A percentile compares a stretch with the other conserved stretches of the same genome.
Evolutionary conservation across 2,797 vertebrate species (phyloP).

Genomic region (Pseudochirops cupreus): DNA sequence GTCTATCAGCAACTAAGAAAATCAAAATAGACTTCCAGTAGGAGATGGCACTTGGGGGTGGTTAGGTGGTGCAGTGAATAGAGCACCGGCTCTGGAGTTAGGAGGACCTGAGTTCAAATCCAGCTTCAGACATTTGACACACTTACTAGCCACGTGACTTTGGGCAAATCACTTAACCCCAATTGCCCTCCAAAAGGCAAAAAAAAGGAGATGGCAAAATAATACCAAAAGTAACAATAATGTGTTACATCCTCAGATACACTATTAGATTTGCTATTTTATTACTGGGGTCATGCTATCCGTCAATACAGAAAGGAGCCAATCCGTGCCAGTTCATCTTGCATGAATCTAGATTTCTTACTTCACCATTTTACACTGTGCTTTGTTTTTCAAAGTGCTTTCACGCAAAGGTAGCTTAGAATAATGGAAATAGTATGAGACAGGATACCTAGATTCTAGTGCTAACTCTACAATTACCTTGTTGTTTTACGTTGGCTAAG

Average conservation of each 20-base stretch:
- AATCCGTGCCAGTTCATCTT: not conserved
- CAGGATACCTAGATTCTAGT: not conserved
- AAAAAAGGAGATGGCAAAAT: not conserved
- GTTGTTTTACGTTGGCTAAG: not conserved
- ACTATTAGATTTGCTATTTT: not conserved
- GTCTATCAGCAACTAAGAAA: not conserved
- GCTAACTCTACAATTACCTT: not conserved
- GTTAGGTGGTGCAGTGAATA: too few relatives aligned
- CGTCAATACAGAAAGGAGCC: not conserved
- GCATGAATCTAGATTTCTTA: not conserved
- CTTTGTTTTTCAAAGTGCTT: not conserved
- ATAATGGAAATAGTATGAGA: not conserved
- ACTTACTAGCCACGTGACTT: too few relatives aligned
- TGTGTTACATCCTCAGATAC: not conserved
- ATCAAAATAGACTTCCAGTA: not conserved
- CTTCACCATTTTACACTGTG: not conserved
- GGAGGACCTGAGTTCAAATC: too few relatives aligned
- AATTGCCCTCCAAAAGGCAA: too few relatives aligned
- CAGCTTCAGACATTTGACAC: too few relatives aligned
- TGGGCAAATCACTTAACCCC: too few relatives aligned
- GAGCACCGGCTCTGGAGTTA: too few relatives aligned
- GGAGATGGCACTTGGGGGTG: not conserved
- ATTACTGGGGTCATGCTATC: not conserved
- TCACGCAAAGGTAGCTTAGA: not conserved
- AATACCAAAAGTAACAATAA: not conserved